Evolutionary conservation across 2,797 vertebrate genomes (phyloP), one percentile per base, ranked within the genome.

Genomic region (Triplophysa yarkandensis): DNA sequence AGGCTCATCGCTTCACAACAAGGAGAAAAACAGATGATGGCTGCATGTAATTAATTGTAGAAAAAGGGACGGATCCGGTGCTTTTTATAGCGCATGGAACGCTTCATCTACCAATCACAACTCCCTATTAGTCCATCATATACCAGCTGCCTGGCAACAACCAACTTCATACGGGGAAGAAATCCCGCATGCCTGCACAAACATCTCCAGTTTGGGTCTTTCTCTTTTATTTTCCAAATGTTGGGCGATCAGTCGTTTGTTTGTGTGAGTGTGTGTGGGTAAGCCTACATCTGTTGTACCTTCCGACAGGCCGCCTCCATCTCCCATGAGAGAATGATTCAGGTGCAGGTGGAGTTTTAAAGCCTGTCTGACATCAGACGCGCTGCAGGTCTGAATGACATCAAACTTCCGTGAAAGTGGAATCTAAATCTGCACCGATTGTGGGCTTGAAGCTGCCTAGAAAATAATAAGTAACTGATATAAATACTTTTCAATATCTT

Each of bases 101-200:
- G 73, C 65, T 74, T 77, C 68, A 79, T 65, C 41, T 34, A n/a
- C 43, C 77, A 83, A 74, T 76, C 71, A 71, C 67, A 75, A 48
- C 34, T 63, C 64, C 71, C 39, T 65, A 64, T 78, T 80, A 74
- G 76, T 63, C 48, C 79, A 64, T 55, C 76, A 66, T 76, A 39
- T 52, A 72, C 32, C 52, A 67, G 74, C 67, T 71, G 73, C 77
- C 77, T 75, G 62, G 79, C 75, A 83, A 76, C 77, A 78, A 44
- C 66, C 32, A 54, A 68, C 61, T 73, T 66, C 62, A 78, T 36
- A 78, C 52, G 58, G 72, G 60, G 67, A 63, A 46, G 25, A 58
- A 17, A 48, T 80, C 76, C 68, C 71, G 32, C 55, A 74, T 64
- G 71, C 34, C 36, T 69, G 63, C 44, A 61, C 52, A 76, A 41